Conservation (phyloP, 2,888 invertebrate genomes). For the Bellardia bayeri region DNA sequence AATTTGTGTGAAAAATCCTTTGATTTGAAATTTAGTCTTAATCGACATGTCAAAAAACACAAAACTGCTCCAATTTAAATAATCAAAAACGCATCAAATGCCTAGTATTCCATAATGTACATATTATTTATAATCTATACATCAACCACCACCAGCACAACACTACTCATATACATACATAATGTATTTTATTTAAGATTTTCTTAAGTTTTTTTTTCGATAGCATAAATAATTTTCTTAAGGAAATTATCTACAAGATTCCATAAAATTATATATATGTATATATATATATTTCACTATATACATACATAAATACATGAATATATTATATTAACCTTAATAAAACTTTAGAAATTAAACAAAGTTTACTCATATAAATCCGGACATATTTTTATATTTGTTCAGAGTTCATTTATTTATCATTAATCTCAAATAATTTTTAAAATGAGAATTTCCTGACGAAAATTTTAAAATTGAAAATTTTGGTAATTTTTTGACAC, state of each 20-base stretch:
- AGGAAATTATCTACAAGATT: slow-evolving; percentile 19
- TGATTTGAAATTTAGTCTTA: slow-evolving; percentile 79
- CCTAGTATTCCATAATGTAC: slow-evolving; percentile 38
- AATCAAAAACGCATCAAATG: neutral
- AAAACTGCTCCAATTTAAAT: slow-evolving; percentile 57
- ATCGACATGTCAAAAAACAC: slow-evolving; percentile 78
- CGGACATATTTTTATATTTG: no score
- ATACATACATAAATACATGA: neutral
- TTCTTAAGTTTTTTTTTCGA: slow-evolving; percentile 6
- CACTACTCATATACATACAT: slow-evolving; percentile 18
- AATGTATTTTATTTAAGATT: slow-evolving; percentile 30
- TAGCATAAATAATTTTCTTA: slow-evolving; percentile 20
- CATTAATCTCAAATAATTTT: no score
- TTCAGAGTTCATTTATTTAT: no score
- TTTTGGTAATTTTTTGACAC: no score
- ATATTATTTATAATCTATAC: slow-evolving; percentile 43
- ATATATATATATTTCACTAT: neutral
- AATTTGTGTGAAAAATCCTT: slow-evolving; percentile 77
- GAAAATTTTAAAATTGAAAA: no score
- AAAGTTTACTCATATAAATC: neutral
- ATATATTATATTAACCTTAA: neutral
- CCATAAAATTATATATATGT: neutral
- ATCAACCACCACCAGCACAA: slow-evolving; percentile 1
- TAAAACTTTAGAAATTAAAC: neutral
- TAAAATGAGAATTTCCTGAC: no score